Evolutionary conservation across 2,113 vertebrate genomes (phyloP), one percentile per base, ranked within the genome.

Genomic region (Tringa solitaria): DNA sequence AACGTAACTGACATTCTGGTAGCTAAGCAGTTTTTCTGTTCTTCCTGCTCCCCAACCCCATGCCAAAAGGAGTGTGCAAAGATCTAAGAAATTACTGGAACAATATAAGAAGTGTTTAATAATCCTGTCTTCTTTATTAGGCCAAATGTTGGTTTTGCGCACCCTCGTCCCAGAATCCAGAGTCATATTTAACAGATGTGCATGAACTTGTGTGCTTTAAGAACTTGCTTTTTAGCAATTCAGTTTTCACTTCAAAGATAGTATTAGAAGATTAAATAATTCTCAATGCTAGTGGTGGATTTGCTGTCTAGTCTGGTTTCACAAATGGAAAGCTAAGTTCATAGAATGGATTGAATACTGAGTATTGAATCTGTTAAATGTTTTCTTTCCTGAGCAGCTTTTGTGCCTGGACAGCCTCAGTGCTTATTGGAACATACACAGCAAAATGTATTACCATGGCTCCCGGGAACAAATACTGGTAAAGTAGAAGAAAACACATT

Each of bases 371-470:
- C 15, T 37, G 10, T 86, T 88, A 30, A 27, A 24, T 67, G 32
- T 64, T 89, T 95, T 79, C 64, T 96, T 81, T 94, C 48, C 69
- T 86, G 63, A 73, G 7, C 65, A 99, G 99, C 98, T 99, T 22
- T 97, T 99, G 12, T 97, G 98, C 73, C 98, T 99, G 76, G 98
- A 99, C 72, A 98, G 98, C 96, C 98, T 99, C 46, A 99, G 99
- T 39, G 98, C 98, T 56, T 99, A 99, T 61, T 99, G 99, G 99
- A 99, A 99, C 16, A 98, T 99, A 37, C 95, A 98, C 90, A 99
- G 99, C 83, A 63, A 94, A 12, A 96, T 99, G 80, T 99, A 98
- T 93, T 99, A 99, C 94, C 98, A 78, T 94, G 95, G 89, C 28
- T 98, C 98, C 23, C 97, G 98, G 93, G 98, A 99, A 51, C 94